Evolutionary conservation across 2,888 invertebrate genomes (phyloP), one percentile per base, ranked within the genome.

Genomic region (Thelaira solivaga): DNA sequence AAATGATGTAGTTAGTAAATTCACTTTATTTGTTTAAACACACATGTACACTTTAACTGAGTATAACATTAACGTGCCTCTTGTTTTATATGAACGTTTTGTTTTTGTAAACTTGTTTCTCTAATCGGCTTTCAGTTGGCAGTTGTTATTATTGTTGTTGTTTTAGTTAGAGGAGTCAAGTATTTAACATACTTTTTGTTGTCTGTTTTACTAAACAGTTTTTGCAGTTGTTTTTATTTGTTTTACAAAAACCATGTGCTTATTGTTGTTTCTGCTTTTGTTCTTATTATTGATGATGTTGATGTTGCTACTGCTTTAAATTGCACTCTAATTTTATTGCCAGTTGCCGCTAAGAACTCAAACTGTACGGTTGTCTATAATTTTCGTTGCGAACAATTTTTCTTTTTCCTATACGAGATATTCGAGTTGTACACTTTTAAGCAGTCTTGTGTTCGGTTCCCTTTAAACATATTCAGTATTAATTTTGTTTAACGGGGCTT

Each of bases 311-410:
- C 2, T 62, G 59, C 59, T 74, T 65, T 68, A 41, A 78, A 61
- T 59, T 69, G 64, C 49, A 78, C 78, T 78, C 59, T 43, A 74
- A 24, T 65, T 74, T 51, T 55, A 13, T 49, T 55, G 36, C 26
- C 65, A 78, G 78, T 78, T 78, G 78, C 78, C 78, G 78, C 78
- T 78, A 67, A 74, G 74, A 78, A 61, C 65, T 78, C 69, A 65
- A 71, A 64, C 74, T 62, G 69, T 71, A 45, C 74, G 49, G 74
- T 68, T 47, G 67, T 67, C 36, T 55, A 22, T 55, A 29, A 26
- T 53, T 62, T 65, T 26, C 47, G 29, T 36, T 45, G 61, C 24
- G 31, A 22, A 51, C 45, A n/a, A 49, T 10, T 13, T 39, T 39
- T 55, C 31, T 36, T 18, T 13, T 31, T 57, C 41, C 24, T 65